Conservation (phyloP, 1,140 invertebrate genomes). For the Telenomus remus region DNA sequence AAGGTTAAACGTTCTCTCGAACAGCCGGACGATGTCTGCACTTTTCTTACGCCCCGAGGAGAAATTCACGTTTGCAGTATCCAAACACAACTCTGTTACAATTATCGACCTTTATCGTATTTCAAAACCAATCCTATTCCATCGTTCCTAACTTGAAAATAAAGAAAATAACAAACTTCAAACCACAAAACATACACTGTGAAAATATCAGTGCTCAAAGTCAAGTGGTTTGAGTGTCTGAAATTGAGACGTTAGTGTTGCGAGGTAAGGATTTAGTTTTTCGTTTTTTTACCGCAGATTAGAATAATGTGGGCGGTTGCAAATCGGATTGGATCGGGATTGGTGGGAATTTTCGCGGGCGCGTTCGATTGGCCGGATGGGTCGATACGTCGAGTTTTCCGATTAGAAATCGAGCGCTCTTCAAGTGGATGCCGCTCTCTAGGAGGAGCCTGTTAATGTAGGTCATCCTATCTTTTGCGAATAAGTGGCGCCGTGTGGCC, state of each 20-base stretch:
- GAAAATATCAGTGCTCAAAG: no score
- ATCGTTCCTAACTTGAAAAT: no score
- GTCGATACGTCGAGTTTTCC: conserved; percentile 70
- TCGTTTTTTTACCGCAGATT: no score
- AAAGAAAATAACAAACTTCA: no score
- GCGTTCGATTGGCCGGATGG: conserved; percentile 60
- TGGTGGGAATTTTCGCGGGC: conserved; percentile 41
- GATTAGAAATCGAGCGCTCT: conserved; percentile 69
- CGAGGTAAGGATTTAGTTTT: no score
- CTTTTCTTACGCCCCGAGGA: conserved; percentile 55
- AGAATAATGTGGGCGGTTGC: conserved; percentile 1
- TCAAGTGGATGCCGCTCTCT: conserved; percentile 71
- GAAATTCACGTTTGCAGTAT: conserved; percentile 49
- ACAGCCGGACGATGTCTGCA: conserved; percentile 57
- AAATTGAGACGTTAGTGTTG: no score
- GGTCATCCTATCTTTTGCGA: conserved; percentile 73
- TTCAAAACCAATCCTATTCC: conserved; percentile 34
- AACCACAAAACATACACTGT: no score
- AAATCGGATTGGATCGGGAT: background rate
- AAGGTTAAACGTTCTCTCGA: conserved; percentile 71
- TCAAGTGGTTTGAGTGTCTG: no score
- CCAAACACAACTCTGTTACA: conserved; percentile 40
- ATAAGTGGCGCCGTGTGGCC: conserved; percentile 60
- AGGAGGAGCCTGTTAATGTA: conserved; percentile 74
- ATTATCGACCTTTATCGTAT: conserved; percentile 52